Conservation (phyloP, 2,888 invertebrate species). For the Nasonovia ribisnigri region DNA sequence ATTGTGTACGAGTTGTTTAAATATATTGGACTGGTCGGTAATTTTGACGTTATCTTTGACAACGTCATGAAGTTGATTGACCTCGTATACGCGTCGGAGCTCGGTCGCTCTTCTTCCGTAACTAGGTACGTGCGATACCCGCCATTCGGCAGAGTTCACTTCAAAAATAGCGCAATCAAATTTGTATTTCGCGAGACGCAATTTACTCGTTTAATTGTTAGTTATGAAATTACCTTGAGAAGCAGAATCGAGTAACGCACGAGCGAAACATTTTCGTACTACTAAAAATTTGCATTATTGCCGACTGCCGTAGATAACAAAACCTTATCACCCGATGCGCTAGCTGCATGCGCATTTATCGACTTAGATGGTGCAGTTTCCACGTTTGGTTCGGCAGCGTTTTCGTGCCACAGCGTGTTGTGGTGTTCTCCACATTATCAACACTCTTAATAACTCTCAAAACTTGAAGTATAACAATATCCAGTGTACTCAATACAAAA, state of each 20-base stretch:
- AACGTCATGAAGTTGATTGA: neutral
- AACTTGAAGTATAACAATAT: too few relatives aligned
- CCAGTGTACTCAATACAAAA: too few relatives aligned
- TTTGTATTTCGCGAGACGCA: neutral
- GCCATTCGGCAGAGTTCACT: neutral
- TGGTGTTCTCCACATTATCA: neutral
- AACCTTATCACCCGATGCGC: neutral
- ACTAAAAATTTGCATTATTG: neutral
- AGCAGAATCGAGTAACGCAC: neutral
- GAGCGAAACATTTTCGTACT: neutral
- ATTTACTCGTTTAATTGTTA: neutral
- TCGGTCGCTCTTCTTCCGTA: neutral
- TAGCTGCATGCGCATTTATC: neutral
- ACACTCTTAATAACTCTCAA: too few relatives aligned
- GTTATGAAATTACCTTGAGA: neutral
- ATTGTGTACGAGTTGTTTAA: neutral
- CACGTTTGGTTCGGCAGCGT: neutral
- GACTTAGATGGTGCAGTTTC: neutral
- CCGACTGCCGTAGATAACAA: constrained; percentile 2
- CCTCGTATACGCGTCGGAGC: neutral
- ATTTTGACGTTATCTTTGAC: neutral
- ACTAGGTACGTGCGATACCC: neutral
- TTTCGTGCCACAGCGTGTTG: neutral
- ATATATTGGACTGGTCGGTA: neutral
- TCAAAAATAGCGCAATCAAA: neutral